Conservation (phyloP, 2,113 vertebrate species). For the Chloebia gouldiae region DNA sequence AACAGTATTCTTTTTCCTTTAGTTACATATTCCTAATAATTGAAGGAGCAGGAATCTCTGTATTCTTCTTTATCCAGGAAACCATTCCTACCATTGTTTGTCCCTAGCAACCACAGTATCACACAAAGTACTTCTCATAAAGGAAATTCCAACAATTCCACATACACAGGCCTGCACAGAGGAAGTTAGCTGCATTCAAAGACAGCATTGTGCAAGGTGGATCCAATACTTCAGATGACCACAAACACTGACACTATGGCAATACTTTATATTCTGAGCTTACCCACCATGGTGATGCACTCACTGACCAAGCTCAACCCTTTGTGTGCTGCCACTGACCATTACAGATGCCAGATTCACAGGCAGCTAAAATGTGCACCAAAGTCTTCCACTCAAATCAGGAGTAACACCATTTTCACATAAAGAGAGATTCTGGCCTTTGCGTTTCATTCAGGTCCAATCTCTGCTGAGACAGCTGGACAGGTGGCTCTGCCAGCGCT, state of each 20-base stretch:
- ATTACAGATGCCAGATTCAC: background rate
- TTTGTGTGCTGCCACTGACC: background rate
- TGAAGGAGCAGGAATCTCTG: background rate
- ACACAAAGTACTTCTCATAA: background rate
- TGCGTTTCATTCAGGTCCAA: background rate
- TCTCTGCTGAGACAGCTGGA: background rate
- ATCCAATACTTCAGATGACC: background rate
- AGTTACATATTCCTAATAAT: background rate
- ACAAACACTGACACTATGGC: background rate
- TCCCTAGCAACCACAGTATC: background rate
- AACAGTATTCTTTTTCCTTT: background rate
- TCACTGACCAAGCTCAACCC: background rate
- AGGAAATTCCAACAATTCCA: background rate
- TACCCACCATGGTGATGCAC: fast-evolving
- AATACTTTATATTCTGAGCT: background rate
- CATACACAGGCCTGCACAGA: background rate
- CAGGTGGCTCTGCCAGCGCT: background rate
- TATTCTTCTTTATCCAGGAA: background rate
- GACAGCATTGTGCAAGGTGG: background rate
- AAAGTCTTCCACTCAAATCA: background rate
- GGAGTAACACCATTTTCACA: background rate
- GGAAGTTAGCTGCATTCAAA: background rate
- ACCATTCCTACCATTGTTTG: background rate
- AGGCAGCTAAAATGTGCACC: background rate
- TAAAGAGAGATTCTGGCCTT: background rate